Base-by-base conservation (phyloP, 2,797 vertebrate genomes). In the Sebastolobus alascanus region DNA sequence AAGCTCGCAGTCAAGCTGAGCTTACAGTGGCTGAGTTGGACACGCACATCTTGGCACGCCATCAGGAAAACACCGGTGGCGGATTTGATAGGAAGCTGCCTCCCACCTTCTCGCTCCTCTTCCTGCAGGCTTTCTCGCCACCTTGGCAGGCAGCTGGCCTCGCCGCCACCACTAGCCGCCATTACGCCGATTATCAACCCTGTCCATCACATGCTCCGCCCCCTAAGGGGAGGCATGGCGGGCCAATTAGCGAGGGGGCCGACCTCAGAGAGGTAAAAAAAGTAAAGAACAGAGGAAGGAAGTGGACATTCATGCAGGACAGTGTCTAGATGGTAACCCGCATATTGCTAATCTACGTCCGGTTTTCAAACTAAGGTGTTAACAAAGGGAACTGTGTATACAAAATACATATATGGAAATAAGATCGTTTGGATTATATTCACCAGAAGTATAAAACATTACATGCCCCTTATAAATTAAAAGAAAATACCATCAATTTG, bases 151-250 rank as follows among this genome's bases (percentile, higher is more conserved):
- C 92, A 93, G 86, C 91, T 93, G 92, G 87, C 82, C 82, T 72
- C n/a, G 29, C 50, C 22, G 1, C 76, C 81, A 35, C 75, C 3
- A 70, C 83, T 22, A 56, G 72, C 89, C 74, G 77, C 89, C 84
- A 94, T 95, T 94, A 94, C 83, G 38, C 67, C 64, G 92, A 95
- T 95, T 91, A 94, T 89, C 90, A 89, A 78, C 66, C 52, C 87
- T 89, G 94, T 94, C 94, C 86, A 90, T 94, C 93, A 91, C 69
- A 77, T 2, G 70, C 68, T 27, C 69, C 66, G 4, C 76, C 67
- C 43, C 56, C 68, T 35, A 4, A 4, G 80, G 87, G 83, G 50
- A 85, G 56, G 31, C 73, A 71, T 4, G 65, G 77, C 65, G 12
- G 73, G 79, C 85, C 92, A 93, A 93, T 93, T 92, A 93, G 80